Evolutionary conservation across 2,113 vertebrate species (phyloP).

Genomic region (Microtus montanus): DNA sequence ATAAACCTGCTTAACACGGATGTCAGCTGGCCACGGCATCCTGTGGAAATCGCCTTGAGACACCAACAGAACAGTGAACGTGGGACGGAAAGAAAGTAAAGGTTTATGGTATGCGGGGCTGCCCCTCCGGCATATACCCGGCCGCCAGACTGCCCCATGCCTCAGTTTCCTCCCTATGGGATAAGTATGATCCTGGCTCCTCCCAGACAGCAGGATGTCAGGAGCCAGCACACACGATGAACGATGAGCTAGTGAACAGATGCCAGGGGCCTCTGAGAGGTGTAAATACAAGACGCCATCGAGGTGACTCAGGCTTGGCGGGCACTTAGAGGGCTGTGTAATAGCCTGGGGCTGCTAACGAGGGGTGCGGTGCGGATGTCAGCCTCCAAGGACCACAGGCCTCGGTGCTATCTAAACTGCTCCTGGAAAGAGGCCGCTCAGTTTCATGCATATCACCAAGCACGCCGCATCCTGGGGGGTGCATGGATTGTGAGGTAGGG

Average conservation of each 20-base stretch:
- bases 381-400: not conserved
- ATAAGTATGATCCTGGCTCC: not conserved
- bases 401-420: accelerated
- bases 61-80: accelerated
- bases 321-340: not conserved
- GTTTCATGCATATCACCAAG: not conserved
- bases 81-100: accelerated
- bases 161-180: slow-evolving; percentile 2
- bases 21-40: not conserved
- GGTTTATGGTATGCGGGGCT: accelerated
- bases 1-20: accelerated
- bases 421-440: not conserved
- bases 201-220: not conserved
- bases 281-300: not conserved
- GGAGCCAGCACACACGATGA: not conserved
- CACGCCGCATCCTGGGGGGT: not conserved
- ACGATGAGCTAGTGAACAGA: slow-evolving; percentile 7
- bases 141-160: not conserved
- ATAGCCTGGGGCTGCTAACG: slow-evolving; percentile 13
- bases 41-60: not conserved
- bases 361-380: slow-evolving; percentile 21
- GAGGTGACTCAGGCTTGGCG: not conserved
- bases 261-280: slow-evolving; percentile 39
- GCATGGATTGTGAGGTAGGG: accelerated
- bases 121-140: accelerated